Base-by-base conservation (phyloP, 1,140 invertebrate species). In the Delia radicum region DNA sequence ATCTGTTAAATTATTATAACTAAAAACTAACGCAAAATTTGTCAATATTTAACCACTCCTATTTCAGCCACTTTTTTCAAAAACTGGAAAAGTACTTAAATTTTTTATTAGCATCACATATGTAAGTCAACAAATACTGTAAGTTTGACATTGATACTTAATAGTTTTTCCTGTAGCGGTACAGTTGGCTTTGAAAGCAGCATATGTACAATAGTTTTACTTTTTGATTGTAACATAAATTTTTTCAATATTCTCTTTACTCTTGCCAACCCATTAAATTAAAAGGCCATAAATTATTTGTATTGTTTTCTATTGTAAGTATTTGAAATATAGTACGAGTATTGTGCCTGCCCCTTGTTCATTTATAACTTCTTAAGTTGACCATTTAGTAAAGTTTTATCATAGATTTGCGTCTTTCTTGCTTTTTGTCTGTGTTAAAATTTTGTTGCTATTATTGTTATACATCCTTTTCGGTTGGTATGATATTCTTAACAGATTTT, bases 261-360 rank as follows among this genome's bases (percentile, higher is more conserved):
- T 55, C 46, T 55, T 21, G 48, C 82, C 82, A 83, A 28, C 82
- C 82, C 80, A 83, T 83, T 83, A 83, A 83, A 83, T 83, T 83
- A 83, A 83, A 83, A 82, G 80, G 78, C 82, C 80, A 83, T 83
- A 83, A 83, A 83, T 83, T 80, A 80, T 65, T 29, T 77, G 78
- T 77, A 80, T 42, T 37, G 48, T 18, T 55, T 21, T 21, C 3
- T 55, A 55, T 55, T 55, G 48, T 55, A 55, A n/a, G 33, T n/a
- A 21, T 55, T 55, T 24, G 18, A 8, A 18, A 8, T 55, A 55
- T 55, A 21, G 48, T 21, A n/a, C n/a, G n/a, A n/a, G n/a, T n/a
- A n/a, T n/a, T n/a, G n/a, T n/a, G n/a, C n/a, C n/a, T n/a, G 48
- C 48, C 48, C 48, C 48, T 55, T 55, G 21, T 55, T 55, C 48